Evolutionary conservation across 1,140 invertebrate genomes (phyloP).

Genomic region (Coptotermes formosanus): DNA sequence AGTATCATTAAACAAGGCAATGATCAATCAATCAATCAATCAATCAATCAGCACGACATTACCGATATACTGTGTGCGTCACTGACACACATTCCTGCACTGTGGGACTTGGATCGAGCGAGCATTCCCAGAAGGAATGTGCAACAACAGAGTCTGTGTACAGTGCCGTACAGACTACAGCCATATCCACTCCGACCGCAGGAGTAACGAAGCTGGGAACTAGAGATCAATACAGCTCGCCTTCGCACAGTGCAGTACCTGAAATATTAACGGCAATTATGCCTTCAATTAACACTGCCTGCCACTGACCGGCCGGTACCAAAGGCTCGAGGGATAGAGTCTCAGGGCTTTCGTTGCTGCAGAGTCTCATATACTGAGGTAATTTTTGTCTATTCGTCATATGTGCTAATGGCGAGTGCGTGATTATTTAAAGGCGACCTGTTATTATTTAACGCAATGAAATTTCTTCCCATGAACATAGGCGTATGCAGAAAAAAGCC

Average conservation of each 20-base stretch:
- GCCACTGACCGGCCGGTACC: background rate
- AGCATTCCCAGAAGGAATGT: background rate
- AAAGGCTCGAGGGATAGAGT: background rate
- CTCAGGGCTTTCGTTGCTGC: background rate
- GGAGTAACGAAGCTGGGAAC: background rate
- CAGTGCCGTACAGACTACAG: background rate
- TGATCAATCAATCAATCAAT: too few species aligned
- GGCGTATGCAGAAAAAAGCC: too few species aligned
- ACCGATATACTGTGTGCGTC: too few species aligned
- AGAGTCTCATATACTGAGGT: background rate
- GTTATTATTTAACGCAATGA: background rate
- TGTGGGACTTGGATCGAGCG: too few species aligned
- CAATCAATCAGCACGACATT: too few species aligned
- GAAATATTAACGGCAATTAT: slow-evolving; percentile 13
- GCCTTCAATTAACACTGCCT: background rate
- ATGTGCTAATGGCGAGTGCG: background rate
- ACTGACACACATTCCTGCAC: too few species aligned
- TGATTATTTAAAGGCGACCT: background rate
- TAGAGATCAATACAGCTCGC: background rate
- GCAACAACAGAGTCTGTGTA: background rate
- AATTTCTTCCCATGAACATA: too few species aligned
- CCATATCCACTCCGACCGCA: background rate
- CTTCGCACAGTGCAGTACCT: background rate
- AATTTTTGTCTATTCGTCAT: background rate
- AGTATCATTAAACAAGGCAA: too few species aligned